Conservation (phyloP, 2,888 invertebrate genomes). For the Lottia scabra region DNA sequence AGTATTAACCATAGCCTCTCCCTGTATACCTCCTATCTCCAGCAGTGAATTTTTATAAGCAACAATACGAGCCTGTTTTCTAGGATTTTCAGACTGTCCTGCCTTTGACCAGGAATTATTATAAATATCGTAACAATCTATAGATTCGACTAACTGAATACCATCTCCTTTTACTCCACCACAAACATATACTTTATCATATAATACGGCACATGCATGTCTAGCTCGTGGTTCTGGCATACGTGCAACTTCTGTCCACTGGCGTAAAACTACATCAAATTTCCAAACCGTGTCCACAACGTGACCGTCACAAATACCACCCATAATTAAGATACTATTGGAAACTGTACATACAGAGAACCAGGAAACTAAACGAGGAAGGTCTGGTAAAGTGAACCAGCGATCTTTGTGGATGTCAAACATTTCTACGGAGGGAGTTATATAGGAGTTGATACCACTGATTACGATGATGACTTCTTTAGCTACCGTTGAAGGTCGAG, state of each 20-base stretch:
- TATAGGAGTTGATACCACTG: slow-evolving; percentile 51
- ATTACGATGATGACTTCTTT: slow-evolving; percentile 66
- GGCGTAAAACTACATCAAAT: slow-evolving; percentile 60
- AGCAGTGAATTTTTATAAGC: slow-evolving; percentile 60
- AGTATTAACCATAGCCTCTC: slow-evolving; percentile 58
- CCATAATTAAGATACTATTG: slow-evolving; percentile 64
- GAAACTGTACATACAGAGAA: slow-evolving; percentile 59
- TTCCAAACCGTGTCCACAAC: slow-evolving; percentile 62
- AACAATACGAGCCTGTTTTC: slow-evolving; percentile 61
- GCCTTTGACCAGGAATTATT: slow-evolving; percentile 57
- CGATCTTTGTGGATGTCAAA: slow-evolving; percentile 65
- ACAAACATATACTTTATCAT: slow-evolving; percentile 60
- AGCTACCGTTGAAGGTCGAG: slow-evolving; percentile 67
- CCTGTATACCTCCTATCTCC: slow-evolving; percentile 64
- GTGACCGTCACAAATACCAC: slow-evolving; percentile 62
- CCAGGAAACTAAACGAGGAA: slow-evolving; percentile 59
- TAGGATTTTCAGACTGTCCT: slow-evolving; percentile 62
- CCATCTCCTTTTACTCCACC: slow-evolving; percentile 61
- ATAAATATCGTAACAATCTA: slow-evolving; percentile 62
- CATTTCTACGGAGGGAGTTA: slow-evolving; percentile 62
- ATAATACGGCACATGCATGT: slow-evolving; percentile 61
- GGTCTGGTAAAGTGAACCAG: slow-evolving; percentile 61
- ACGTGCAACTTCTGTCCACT: slow-evolving; percentile 57
- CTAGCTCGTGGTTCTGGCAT: slow-evolving; percentile 64
- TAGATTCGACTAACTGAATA: slow-evolving; percentile 57